These are phyloP conservation scores for Lampris megalopsis DNA, from an alignment of 2,113 vertebrate genomes.

Conservation along the genomic window DNA sequence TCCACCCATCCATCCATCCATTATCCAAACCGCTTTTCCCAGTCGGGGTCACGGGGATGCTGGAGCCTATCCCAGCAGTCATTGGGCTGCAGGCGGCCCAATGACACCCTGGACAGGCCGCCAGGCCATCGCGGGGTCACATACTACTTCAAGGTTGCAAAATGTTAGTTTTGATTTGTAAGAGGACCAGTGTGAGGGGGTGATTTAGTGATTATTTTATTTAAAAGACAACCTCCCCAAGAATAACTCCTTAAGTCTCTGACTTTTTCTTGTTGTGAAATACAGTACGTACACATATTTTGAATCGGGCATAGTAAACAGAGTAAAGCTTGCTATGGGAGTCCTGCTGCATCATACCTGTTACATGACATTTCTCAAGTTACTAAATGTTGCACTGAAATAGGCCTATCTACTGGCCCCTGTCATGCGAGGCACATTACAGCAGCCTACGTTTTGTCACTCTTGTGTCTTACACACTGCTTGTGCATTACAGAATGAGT, in stretches of 20 bases:
- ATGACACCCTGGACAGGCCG: no score
- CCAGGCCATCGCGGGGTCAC: no score
- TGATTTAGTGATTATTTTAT: no score
- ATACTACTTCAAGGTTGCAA: no score
- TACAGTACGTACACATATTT: slow-evolving; percentile 1
- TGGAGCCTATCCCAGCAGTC: no score
- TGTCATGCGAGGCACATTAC: background rate
- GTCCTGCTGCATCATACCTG: slow-evolving; percentile 31
- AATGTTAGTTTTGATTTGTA: no score
- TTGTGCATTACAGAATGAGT: background rate
- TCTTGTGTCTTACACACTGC: background rate
- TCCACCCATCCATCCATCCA: no score
- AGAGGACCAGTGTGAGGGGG: no score
- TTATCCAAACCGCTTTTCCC: no score
- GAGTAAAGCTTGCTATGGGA: slow-evolving; percentile 21
- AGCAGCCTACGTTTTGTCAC: background rate
- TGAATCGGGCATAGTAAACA: background rate
- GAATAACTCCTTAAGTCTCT: background rate
- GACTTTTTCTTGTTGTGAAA: background rate
- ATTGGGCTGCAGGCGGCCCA: no score
- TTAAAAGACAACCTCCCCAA: background rate
- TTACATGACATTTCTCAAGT: slow-evolving; percentile 57
- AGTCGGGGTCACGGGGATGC: no score
- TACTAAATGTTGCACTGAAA: slow-evolving; percentile 31
- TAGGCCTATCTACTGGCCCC: slow-evolving; percentile 2